These are phyloP conservation scores for Coboldia fuscipes DNA, from an alignment of 1,140 invertebrate species.

Conservation along the genomic window DNA sequence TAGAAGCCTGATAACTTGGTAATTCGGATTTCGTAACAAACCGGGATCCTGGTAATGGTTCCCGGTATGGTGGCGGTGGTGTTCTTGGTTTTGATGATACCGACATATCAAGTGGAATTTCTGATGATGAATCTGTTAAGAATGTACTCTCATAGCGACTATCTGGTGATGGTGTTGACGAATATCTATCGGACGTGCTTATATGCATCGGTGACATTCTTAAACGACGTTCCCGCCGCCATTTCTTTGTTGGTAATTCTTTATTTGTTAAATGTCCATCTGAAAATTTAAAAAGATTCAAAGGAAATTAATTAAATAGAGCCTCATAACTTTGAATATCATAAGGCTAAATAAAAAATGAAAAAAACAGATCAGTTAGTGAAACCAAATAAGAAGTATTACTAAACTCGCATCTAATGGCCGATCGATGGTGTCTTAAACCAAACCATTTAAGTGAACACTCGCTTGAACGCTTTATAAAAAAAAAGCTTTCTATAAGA, in stretches of 20 bases:
- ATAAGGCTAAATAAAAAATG: too few species aligned
- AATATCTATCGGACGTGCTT: conserved; percentile 11
- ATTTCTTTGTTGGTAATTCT: conserved; percentile 35
- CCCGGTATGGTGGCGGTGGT: conserved; percentile 19
- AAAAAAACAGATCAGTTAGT: too few species aligned
- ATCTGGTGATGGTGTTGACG: conserved; percentile 1
- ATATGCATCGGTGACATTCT: conserved; percentile 21
- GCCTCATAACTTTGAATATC: too few species aligned
- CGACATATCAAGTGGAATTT: conserved; percentile 24
- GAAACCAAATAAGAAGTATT: too few species aligned
- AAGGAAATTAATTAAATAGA: too few species aligned
- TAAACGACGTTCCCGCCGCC: conserved; percentile 34
- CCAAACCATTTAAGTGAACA: too few species aligned
- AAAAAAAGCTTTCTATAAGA: background rate
- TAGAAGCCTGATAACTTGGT: conserved; percentile 9
- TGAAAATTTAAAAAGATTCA: conserved; percentile 8
- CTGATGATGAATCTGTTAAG: conserved; percentile 6
- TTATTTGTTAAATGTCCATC: conserved; percentile 25
- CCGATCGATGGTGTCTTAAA: too few species aligned
- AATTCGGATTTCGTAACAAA: conserved; percentile 11
- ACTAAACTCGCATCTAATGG: too few species aligned
- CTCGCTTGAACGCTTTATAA: background rate
- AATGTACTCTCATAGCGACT: conserved; percentile 27
- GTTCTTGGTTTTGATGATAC: conserved; percentile 18
- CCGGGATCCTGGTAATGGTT: conserved; percentile 14